Percentiles rank a stretch among this genome's conserved stretches.
phyloP scores from a whole-genome alignment of 2,888 invertebrate species.

The Ormyrus pomaceus region DNA sequence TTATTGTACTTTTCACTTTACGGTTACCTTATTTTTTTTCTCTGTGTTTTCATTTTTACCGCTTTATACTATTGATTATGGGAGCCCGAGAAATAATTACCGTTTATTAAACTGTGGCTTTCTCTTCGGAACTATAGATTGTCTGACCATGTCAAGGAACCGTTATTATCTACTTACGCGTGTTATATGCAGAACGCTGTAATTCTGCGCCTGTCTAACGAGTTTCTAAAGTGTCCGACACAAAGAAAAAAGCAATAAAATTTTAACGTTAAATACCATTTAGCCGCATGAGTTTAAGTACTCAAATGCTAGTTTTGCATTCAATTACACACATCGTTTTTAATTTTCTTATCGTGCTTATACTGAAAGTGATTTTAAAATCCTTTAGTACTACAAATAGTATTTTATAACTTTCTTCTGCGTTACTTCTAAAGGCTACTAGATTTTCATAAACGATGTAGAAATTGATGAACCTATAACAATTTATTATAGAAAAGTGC shows the following conservation, averaged over 20 bases:
- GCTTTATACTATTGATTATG: constrained; percentile 57
- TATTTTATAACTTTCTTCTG: too few species aligned
- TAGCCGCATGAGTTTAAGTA: constrained; percentile 52
- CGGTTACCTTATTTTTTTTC: constrained; percentile 44
- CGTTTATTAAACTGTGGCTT: constrained; percentile 57
- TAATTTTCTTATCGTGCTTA: constrained; percentile 49
- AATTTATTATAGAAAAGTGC: too few species aligned
- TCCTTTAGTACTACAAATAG: background rate
- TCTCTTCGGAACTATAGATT: constrained; percentile 56
- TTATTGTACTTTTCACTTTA: constrained; percentile 52
- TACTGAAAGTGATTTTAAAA: constrained; percentile 20
- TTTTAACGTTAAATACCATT: constrained; percentile 56
- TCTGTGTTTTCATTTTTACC: constrained; percentile 53
- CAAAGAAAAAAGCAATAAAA: constrained; percentile 53
- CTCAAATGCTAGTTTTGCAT: constrained; percentile 55
- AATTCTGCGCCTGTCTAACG: constrained; percentile 57
- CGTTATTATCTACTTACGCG: constrained; percentile 58
- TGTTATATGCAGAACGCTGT: constrained; percentile 57
- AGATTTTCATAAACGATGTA: too few species aligned
- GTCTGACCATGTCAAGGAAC: constrained; percentile 57
- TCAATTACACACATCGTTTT: constrained; percentile 56
- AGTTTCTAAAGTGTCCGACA: constrained; percentile 57
- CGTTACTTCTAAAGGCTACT: too few species aligned
- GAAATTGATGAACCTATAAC: too few species aligned
- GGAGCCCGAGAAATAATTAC: constrained; percentile 56